Conservation (phyloP, 2,113 vertebrate genomes). For the Paratilapia polleni region DNA sequence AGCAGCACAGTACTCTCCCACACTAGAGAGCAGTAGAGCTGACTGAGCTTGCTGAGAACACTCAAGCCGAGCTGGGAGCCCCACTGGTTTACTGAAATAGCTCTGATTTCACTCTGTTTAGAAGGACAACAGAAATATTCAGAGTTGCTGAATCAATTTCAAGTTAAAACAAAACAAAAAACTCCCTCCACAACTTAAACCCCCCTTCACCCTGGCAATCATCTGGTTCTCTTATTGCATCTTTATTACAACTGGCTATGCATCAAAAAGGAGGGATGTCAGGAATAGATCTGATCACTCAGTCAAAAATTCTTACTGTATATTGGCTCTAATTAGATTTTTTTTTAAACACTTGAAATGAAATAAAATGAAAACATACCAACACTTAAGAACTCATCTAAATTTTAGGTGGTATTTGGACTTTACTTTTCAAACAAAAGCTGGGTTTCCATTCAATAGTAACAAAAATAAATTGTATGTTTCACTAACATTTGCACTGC, state of each 20-base stretch:
- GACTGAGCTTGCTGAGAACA: slow-evolving; percentile 93
- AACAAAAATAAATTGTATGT: neutral
- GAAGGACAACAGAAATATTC: slow-evolving; percentile 1
- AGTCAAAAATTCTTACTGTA: too few species aligned
- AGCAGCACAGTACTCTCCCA: slow-evolving; percentile 98
- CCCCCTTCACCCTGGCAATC: too few species aligned
- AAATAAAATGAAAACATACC: too few species aligned
- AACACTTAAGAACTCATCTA: too few species aligned
- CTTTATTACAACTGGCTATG: too few species aligned
- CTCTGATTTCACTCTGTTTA: slow-evolving; percentile 91
- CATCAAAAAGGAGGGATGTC: too few species aligned
- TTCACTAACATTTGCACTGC: neutral
- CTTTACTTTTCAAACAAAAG: neutral
- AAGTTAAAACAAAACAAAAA: neutral
- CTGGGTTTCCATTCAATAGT: neutral
- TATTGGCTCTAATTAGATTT: too few species aligned
- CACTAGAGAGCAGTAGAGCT: slow-evolving; percentile 94
- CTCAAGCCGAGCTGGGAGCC: slow-evolving; percentile 92
- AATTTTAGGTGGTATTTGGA: neutral
- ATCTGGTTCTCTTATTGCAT: too few species aligned
- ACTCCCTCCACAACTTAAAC: too few species aligned
- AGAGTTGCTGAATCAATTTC: neutral
- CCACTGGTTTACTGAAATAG: slow-evolving; percentile 96
- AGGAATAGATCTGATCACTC: too few species aligned
- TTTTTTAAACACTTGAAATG: too few species aligned